Conservation (phyloP, 1,140 invertebrate species). For the Aplysia californica region DNA sequence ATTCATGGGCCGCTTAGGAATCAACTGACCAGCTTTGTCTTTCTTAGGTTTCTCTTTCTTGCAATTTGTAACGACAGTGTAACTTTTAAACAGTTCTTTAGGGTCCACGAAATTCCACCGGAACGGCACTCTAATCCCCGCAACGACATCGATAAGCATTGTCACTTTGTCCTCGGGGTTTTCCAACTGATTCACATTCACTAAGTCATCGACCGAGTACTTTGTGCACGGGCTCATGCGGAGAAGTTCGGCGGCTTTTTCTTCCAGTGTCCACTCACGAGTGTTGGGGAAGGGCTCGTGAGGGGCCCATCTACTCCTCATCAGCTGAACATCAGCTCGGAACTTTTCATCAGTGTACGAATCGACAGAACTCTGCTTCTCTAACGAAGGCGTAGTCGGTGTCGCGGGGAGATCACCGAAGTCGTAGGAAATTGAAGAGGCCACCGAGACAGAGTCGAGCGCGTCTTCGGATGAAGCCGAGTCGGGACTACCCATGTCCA, state of each 20-base stretch:
- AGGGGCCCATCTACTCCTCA: constrained; percentile 7
- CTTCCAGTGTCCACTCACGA: constrained; percentile 12
- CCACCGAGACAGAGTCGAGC: too few relatives aligned
- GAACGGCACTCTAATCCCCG: background rate
- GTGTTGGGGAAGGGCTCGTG: constrained; percentile 18
- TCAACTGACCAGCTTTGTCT: constrained; percentile 14
- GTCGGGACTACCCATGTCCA: too few relatives aligned
- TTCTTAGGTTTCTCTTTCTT: constrained; percentile 32
- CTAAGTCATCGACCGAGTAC: constrained; percentile 13
- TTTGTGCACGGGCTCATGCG: constrained; percentile 14
- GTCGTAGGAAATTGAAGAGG: too few relatives aligned
- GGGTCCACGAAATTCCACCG: constrained; percentile 26
- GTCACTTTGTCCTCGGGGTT: constrained; percentile 19
- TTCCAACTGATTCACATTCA: constrained; percentile 12
- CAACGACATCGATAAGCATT: constrained; percentile 22
- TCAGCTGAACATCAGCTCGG: background rate
- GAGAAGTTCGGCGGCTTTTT: constrained; percentile 7
- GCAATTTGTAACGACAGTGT: constrained; percentile 15
- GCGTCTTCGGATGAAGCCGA: too few relatives aligned
- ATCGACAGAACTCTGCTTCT: too few relatives aligned
- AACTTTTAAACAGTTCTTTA: constrained; percentile 12
- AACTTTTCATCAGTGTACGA: constrained; percentile 18
- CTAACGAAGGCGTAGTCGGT: too few relatives aligned
- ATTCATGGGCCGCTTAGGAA: constrained; percentile 26
- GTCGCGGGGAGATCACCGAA: too few relatives aligned